phyloP scores from a whole-genome alignment of 37 sponge, comb jelly and placozoan genomes.

The Cliona cf. orientalis region DNA sequence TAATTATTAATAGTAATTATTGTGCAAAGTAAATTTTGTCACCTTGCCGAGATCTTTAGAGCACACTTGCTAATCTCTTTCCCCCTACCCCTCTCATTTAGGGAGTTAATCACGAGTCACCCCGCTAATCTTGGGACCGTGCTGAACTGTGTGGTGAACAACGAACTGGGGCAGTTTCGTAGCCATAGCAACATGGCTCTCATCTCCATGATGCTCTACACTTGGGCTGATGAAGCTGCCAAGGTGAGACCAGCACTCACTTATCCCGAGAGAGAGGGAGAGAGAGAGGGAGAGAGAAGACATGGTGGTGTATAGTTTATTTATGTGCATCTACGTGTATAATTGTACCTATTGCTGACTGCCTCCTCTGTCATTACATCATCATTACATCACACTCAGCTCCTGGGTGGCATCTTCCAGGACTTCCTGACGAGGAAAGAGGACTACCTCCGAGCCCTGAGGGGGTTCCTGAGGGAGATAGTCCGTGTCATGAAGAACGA shows the following conservation, averaged over 20 bases:
- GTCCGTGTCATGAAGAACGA: conserved; percentile 77
- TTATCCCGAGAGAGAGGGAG: too few species aligned
- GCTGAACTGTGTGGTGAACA: conserved; percentile 73
- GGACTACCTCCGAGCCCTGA: conserved; percentile 77
- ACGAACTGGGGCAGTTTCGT: conserved; percentile 83
- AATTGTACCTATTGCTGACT: neutral
- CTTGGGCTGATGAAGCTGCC: conserved; percentile 68
- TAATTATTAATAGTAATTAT: neutral
- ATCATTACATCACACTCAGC: conserved; percentile 21
- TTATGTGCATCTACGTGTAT: neutral
- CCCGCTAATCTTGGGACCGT: conserved; percentile 66
- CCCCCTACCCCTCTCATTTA: conserved; percentile 25
- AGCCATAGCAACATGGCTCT: conserved; percentile 87
- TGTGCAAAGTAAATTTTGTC: neutral
- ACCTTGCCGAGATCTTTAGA: neutral
- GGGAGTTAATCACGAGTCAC: conserved; percentile 76
- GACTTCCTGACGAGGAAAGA: conserved; percentile 73
- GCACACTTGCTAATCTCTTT: neutral
- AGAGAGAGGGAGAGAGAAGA: too few species aligned
- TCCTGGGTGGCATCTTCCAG: conserved; percentile 76
- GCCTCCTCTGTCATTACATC: neutral
- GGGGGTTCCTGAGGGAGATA: conserved; percentile 86
- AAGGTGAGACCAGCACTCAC: conserved; percentile 63
- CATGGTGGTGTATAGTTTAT: neutral
- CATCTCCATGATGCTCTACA: conserved; percentile 69